Evolutionary conservation across 2,888 invertebrate species (phyloP), one percentile per base, ranked within the genome.

Genomic region (Plebejus argus): DNA sequence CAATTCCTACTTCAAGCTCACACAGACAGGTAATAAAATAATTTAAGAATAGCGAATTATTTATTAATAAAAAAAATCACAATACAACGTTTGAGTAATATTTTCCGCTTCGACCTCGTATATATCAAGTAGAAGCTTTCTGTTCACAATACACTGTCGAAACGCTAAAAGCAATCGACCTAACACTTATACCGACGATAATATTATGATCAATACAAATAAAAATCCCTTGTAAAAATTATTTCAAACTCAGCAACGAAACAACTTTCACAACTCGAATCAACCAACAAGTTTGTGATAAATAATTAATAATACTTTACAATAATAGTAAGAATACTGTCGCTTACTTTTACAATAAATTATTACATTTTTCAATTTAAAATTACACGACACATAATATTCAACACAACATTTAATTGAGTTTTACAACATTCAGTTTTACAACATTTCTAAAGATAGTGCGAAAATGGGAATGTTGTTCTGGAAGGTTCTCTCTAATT

Each of bases 391-490:
- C 33, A 39, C 33, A 28, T 28, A 28, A 2, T 28, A 28, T 56
- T n/a, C 35, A 56, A 49, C 33, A 76, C 23, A 39, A 76, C 76
- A 77, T 71, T n/a, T n/a, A n/a, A n/a, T n/a, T 58, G 39, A 72
- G 56, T 23, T 49, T 20, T 28, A 76, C 23, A 39, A 76, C 76
- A 77, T 71, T 39, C 58, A 72, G 56, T 23, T 49, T 45, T 20
- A 45, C n/a, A n/a, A 49, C 7, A 49, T 28, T 49, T 74, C 49
- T 49, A 49, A 28, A 28, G 18, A 77, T 56, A 77, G 71, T 71
- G 77, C 77, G 20, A 77, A 77, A 77, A 71, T 70, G 77, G 77
- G 72, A 77, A 77, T 77, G 77, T 77, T 56, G 28, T 71, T 71
- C 53, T 77, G 77, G 58, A 77, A 53, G 70, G 33, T 56, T 33